Evolutionary conservation across 2,888 invertebrate species (phyloP), one percentile per base, ranked within the genome.

Genomic region (Bruchidius siliquastri): DNA sequence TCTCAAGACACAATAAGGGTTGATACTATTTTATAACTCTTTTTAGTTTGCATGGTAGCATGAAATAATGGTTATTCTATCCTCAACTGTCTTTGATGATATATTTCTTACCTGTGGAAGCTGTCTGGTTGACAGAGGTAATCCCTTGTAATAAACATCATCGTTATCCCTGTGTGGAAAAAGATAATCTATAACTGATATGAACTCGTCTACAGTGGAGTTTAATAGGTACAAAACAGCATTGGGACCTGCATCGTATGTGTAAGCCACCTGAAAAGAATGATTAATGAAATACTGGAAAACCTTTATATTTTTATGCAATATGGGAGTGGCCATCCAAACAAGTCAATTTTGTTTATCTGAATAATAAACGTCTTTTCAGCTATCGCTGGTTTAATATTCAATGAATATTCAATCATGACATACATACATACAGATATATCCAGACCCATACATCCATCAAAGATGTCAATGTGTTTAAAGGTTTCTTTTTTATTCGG

Each of bases 161-260:
- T 78, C 77, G 73, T 82, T 86, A 69, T 22, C 30, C 13, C 2
- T 66, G 21, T 95, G 95, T 21, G 96, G 96, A 81, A 96, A 96
- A 68, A 90, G 89, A 81, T 92, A 85, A 81, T 92, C 90, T 4
- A 98, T 86, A 20, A 95, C 85, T 30, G 91, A 87, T 22, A 94
- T 75, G 18, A 96, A 88, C 81, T 90, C 89, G 0, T 92, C 88
- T 0, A 97, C 92, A 84, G 94, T 90, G 76, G 93, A 87, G 79
- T 95, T 92, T 71, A 95, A 86, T 20, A 97, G 86, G 87, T 94
- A 98, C 0, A 99, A 86, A 85, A 96, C 97, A 3, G 96, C 96
- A 88, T 99, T 99, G 71, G 98, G 95, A 4, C 99, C 99, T 73
- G 99, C 99, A 90, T 99, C 99, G 88, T 96, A 99, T 20, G 99